Base-by-base conservation (phyloP, 2,113 vertebrate species). In the Chaetorhynchus papuensis region DNA sequence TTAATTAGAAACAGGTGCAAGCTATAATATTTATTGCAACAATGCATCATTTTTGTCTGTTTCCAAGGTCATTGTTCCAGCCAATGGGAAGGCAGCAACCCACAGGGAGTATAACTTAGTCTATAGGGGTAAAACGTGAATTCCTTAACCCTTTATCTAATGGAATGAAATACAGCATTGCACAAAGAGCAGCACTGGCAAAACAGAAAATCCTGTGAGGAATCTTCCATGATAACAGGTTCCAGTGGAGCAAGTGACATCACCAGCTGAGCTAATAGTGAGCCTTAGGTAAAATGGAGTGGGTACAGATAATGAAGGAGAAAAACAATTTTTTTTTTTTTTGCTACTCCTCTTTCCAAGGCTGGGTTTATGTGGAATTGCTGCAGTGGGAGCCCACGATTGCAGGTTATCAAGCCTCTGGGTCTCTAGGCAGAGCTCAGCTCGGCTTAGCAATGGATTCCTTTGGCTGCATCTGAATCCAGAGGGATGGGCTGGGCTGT, bases 1-100 rank as follows among this genome's bases (percentile, higher is more conserved):
- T 96, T 96, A 96, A 96, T 96, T 96, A 96, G 92, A 97, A 96
- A 95, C 94, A 97, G 94, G 96, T 97, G 96, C 96, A 90, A 90
- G 92, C 96, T 96, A 92, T 96, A 96, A 97, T 93, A 97, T 95
- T 94, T 95, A 96, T 96, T 97, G 94, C 93, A 96, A 96, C 95
- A 92, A 96, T 96, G 96, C 94, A 96, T 95, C 96, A 95, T 97
- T 96, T 96, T 96, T 95, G 94, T 96, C 96, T 94, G 95, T 94
- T 95, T 96, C 89, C 89, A 96, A 96, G 96, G 92, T 97, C 96
- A 96, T 95, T 44, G 8, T 86, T 93, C 69, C 85, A 97, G 81
- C 88, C 92, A 96, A 96, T 95, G 77, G 95, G 92, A 94, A 91
- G 88, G 47, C 80, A 91, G 93, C 83, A 94, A 85, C 84, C 95